A percentile compares a stretch with the other conserved stretches of the same genome.
These are phyloP conservation scores for Microctenopoma steveboyesi DNA, from an alignment of 2,797 vertebrate species.

Conservation along the genomic window DNA sequence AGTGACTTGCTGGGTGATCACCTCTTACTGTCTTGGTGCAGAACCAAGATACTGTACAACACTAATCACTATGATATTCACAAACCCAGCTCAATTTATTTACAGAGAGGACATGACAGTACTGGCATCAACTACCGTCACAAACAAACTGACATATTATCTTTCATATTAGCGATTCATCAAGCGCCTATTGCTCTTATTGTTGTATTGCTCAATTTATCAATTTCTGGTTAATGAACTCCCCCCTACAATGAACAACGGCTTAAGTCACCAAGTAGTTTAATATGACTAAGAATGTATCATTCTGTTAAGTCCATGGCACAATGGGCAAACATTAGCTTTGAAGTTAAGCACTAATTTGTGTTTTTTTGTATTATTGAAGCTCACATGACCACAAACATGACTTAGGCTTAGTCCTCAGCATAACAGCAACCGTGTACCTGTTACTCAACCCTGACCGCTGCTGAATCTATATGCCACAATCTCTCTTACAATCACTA, in stretches of 20 bases:
- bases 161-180: neutral
- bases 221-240: slow-evolving; percentile 16
- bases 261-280: no score
- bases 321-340: neutral
- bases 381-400: neutral
- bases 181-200: neutral
- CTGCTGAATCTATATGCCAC: neutral
- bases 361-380: neutral
- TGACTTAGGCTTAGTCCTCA: slow-evolving; percentile 14
- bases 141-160: neutral
- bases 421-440: slow-evolving; percentile 11
- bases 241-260: slow-evolving; percentile 17
- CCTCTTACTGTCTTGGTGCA: slow-evolving; percentile 40
- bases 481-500: slow-evolving; percentile 2
- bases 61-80: slow-evolving; percentile 66
- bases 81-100: slow-evolving; percentile 34
- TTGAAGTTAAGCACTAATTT: neutral
- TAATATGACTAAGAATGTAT: no score
- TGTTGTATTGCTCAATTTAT: neutral
- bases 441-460: neutral
- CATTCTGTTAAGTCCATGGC: neutral
- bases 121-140: slow-evolving; percentile 12
- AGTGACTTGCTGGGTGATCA: slow-evolving; percentile 57
- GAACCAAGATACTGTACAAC: slow-evolving; percentile 46
- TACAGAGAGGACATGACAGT: slow-evolving; percentile 11